A percentile compares a stretch with the other conserved stretches of the same genome.
These are phyloP conservation scores for Epinephelus cyanopodus DNA, from an alignment of 2,113 vertebrate genomes.

Conservation along the genomic window DNA sequence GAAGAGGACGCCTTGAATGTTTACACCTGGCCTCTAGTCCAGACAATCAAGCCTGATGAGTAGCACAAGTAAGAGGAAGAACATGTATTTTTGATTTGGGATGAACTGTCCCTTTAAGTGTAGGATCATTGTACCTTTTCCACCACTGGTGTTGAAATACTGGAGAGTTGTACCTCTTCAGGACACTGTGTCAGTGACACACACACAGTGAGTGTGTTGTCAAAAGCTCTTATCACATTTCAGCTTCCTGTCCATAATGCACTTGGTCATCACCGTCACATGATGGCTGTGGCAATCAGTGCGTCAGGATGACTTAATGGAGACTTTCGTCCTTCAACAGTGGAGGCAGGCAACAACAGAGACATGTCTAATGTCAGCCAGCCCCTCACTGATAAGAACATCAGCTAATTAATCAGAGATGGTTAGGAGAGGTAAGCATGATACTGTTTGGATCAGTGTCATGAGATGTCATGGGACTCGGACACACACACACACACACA, in stretches of 20 bases:
- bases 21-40: too few relatives aligned
- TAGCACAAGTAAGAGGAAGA: too few relatives aligned
- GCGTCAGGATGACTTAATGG: not conserved
- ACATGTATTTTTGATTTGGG: too few relatives aligned
- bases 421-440: not conserved
- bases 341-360: not conserved
- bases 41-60: too few relatives aligned
- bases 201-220: too few relatives aligned
- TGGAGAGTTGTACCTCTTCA: not conserved
- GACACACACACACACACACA: not conserved
- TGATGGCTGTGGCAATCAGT: not conserved
- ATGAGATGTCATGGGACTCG: conserved; percentile 9
- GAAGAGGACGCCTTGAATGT: too few relatives aligned
- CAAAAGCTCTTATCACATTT: not conserved
- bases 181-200: not conserved
- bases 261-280: not conserved
- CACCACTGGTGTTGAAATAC: not conserved
- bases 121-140: not conserved
- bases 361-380: not conserved
- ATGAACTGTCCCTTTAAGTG: too few relatives aligned
- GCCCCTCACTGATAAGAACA: not conserved
- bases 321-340: not conserved
- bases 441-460: conserved; percentile 11
- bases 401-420: conserved; percentile 18
- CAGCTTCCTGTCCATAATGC: not conserved